Percentiles rank a stretch among this genome's conserved stretches.
phyloP scores from a whole-genome alignment of 2,797 vertebrate species.

The Arctocebus calabarensis region DNA sequence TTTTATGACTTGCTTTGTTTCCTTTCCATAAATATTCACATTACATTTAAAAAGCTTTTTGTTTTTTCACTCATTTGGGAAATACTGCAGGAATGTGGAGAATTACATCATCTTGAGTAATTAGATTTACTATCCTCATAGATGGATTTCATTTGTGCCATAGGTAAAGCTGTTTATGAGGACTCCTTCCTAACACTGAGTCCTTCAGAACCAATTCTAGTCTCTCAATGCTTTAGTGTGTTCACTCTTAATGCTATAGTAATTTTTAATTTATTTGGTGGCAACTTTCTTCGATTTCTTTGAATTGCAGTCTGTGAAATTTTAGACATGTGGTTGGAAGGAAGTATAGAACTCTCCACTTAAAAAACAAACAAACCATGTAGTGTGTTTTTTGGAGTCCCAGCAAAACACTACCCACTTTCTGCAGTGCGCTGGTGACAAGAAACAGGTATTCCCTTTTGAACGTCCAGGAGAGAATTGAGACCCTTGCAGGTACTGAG shows the following conservation, averaged over 20 bases:
- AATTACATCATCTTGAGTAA: background rate
- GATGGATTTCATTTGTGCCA: background rate
- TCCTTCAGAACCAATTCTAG: background rate
- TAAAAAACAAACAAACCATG: background rate
- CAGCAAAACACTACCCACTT: background rate
- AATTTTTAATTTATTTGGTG: background rate
- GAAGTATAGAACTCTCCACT: background rate
- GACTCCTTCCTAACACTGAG: background rate
- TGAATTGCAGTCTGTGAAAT: background rate
- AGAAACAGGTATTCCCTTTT: background rate
- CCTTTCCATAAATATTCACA: background rate
- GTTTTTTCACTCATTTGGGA: background rate
- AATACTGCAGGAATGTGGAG: background rate
- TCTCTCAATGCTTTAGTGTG: background rate
- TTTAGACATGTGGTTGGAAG: background rate
- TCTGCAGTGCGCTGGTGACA: background rate
- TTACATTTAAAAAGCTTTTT: background rate
- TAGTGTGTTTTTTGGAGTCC: background rate
- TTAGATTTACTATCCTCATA: background rate
- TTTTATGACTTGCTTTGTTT: background rate
- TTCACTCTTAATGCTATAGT: background rate
- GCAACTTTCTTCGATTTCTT: background rate
- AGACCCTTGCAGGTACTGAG: background rate
- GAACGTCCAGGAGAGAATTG: background rate
- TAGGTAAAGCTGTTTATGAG: background rate